Base-by-base conservation (phyloP, 2,797 vertebrate genomes). In the Gila robusta region DNA sequence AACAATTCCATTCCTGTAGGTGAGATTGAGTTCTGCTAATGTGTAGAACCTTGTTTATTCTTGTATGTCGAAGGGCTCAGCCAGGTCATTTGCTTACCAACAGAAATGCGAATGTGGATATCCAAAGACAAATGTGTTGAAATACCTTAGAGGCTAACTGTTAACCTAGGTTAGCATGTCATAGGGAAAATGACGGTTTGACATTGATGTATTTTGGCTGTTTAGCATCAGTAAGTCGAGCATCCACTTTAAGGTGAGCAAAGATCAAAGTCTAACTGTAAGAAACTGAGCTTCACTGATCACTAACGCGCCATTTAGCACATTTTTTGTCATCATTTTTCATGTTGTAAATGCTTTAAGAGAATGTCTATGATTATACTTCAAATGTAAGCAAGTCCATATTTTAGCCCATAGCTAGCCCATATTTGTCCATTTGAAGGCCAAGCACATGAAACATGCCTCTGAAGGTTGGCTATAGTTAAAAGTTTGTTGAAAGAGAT, bases 11-110 rank as follows among this genome's bases (percentile, higher is more conserved):
- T 71, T 62, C 35, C 41, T 80, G 62, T 26, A 81, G 72, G 82
- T 82, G 78, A 86, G 84, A 71, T 79, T 2, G n/a, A 62, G 86
- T 72, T 87, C 76, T 80, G 32, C 71, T 85, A 85, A 88, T 78
- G 87, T 52, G 23, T 82, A 66, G 39, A 66, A 17, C 21, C 49
- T 59, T 37, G 17, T 70, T 88, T 72, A 64, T 76, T 87, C 67
- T 64, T 87, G 28, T n/a, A 64, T 59, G 74, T 80, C 37, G 32
- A 54, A 73, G 56, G 76, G 76, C 28, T 59, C 26, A 39, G 8
- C 2, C 47, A 62, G 32, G 47, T 67, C 21, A 44, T 62, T 81
- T 52, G 49, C 79, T 56, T 77, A 82, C 17, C 39, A 35, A 41
- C 52, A 85, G 35, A 81, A 64, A 35, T 26, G 32, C 44, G 21